phyloP scores from a whole-genome alignment of 2,888 invertebrate species.

The Leptopilina myrica region DNA sequence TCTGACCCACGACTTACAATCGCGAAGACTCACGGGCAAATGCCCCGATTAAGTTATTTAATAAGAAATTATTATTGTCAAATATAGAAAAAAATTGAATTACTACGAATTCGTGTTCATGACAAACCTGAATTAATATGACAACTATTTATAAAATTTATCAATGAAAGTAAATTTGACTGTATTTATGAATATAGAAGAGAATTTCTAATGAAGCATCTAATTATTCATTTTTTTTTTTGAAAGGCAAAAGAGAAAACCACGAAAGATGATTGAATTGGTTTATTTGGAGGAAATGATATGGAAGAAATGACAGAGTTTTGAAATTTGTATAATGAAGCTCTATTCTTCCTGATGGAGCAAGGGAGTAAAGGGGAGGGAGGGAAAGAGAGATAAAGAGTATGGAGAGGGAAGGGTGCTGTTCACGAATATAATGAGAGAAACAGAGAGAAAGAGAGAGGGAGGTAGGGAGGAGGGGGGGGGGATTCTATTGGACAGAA shows the following conservation, averaged over 20 bases:
- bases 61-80: too few relatives aligned
- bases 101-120: too few relatives aligned
- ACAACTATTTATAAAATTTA: neutral
- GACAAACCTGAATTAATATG: too few relatives aligned
- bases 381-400: neutral
- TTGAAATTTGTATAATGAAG: conserved; percentile 29
- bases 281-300: neutral
- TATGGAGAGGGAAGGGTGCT: too few relatives aligned
- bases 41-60: too few relatives aligned
- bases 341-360: conserved; percentile 4
- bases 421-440: conserved; percentile 7
- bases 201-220: neutral
- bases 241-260: neutral
- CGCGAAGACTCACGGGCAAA: too few relatives aligned
- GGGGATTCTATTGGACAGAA: conserved; percentile 19
- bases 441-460: neutral
- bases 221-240: neutral
- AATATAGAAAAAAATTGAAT: too few relatives aligned
- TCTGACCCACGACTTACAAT: too few relatives aligned
- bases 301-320: conserved; percentile 7
- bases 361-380: neutral
- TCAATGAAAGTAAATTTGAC: neutral
- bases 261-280: conserved; percentile 4
- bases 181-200: neutral
- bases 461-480: neutral